These are phyloP conservation scores for Suncus etruscus DNA, from an alignment of 2,113 vertebrate genomes.

Conservation along the genomic window DNA sequence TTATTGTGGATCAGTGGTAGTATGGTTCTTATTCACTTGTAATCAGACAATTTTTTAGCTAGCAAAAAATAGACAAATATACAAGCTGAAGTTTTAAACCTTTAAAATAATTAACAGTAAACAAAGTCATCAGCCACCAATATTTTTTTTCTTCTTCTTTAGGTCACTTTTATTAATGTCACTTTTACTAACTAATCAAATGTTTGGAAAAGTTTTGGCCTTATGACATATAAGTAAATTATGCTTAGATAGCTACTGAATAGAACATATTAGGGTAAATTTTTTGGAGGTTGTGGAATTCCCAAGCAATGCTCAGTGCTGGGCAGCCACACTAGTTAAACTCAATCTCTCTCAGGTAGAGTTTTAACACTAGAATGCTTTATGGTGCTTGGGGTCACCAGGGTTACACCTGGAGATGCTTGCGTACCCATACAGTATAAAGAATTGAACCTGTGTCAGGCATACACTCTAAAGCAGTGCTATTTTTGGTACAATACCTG, in stretches of 20 bases:
- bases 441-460: no score
- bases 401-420: no score
- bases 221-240: background rate
- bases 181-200: background rate
- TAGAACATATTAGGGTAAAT: background rate
- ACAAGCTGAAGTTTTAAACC: slow-evolving; percentile 15
- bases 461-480: no score
- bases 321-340: no score
- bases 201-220: background rate
- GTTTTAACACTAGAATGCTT: no score
- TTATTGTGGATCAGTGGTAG: slow-evolving; percentile 11
- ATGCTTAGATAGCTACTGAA: background rate
- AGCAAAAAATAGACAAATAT: background rate
- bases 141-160: background rate
- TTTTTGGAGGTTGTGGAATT: no score
- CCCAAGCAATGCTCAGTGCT: no score
- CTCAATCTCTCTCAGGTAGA: no score
- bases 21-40: slow-evolving; percentile 51
- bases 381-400: no score
- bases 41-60: slow-evolving; percentile 41
- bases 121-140: background rate
- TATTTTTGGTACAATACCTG: no score
- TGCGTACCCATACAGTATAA: no score
- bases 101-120: background rate
- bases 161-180: background rate